Evolutionary conservation across 2,888 invertebrate genomes (phyloP).

Genomic region (Limnephilus marmoratus): DNA sequence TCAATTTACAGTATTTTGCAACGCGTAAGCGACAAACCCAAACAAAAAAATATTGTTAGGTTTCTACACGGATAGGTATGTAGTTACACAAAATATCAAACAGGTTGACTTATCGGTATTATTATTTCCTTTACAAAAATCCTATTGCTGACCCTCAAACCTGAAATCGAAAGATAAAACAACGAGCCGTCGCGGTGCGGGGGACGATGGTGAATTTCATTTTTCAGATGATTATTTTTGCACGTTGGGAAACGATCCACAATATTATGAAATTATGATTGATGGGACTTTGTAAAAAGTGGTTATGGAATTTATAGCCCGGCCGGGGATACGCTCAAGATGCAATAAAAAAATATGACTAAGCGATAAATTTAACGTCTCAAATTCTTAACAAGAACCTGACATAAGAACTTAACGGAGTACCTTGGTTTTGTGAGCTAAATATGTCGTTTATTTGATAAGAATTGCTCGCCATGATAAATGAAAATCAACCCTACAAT

Average conservation of each 20-base stretch:
- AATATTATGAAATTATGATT: slow-evolving; percentile 56
- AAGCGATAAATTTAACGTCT: slow-evolving; percentile 39
- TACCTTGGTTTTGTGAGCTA: slow-evolving; percentile 15
- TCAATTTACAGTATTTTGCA: too few species aligned
- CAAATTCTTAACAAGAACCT: slow-evolving; percentile 40
- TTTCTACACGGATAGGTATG: neutral
- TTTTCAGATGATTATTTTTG: slow-evolving; percentile 41
- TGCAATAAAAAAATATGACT: slow-evolving; percentile 50
- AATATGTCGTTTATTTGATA: slow-evolving; percentile 13
- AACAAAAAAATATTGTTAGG: too few species aligned
- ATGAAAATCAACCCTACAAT: neutral
- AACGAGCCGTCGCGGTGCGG: neutral
- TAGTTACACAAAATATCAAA: neutral
- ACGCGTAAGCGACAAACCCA: too few species aligned
- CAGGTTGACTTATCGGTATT: neutral
- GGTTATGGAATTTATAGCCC: slow-evolving; percentile 48
- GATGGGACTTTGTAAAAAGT: slow-evolving; percentile 46
- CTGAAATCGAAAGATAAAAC: slow-evolving; percentile 27
- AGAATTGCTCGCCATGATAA: slow-evolving; percentile 2
- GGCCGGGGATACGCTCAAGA: slow-evolving; percentile 43
- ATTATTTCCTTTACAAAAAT: neutral
- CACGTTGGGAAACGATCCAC: slow-evolving; percentile 46
- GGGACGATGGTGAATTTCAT: slow-evolving; percentile 10
- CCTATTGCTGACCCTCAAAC: neutral
- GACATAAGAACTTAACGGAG: slow-evolving; percentile 6